These are phyloP conservation scores for Himalopsyche kuldschensis DNA, from an alignment of 2,888 invertebrate species.

Conservation along the genomic window DNA sequence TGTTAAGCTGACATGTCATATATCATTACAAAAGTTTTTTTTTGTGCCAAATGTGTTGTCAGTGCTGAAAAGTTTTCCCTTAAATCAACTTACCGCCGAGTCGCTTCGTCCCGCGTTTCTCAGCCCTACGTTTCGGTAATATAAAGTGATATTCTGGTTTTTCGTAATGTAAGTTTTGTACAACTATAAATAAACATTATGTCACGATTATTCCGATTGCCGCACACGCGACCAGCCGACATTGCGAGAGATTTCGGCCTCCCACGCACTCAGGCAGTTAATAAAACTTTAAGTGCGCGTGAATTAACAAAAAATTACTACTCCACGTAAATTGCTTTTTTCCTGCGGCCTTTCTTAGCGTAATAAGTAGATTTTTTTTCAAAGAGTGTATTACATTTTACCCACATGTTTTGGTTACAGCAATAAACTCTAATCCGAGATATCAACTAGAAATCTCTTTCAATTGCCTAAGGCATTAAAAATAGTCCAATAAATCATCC, in stretches of 20 bases:
- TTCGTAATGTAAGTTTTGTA: not conserved
- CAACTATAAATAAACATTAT: not conserved
- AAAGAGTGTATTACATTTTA: too few relatives aligned
- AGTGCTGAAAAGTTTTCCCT: not conserved
- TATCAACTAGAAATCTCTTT: too few relatives aligned
- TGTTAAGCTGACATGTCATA: not conserved
- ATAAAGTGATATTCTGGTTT: not conserved
- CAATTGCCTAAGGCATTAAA: too few relatives aligned
- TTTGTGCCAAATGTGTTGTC: not conserved
- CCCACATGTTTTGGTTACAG: too few relatives aligned
- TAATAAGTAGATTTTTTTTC: too few relatives aligned
- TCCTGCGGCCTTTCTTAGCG: not conserved
- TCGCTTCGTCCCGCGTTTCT: not conserved
- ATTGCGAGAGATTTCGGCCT: not conserved
- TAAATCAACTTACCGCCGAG: not conserved
- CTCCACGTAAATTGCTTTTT: not conserved
- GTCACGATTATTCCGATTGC: not conserved
- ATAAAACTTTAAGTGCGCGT: not conserved
- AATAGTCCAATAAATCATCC: too few relatives aligned
- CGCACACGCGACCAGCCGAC: not conserved
- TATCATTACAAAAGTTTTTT: not conserved
- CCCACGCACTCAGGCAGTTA: not conserved
- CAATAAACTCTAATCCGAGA: too few relatives aligned
- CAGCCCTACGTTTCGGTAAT: not conserved
- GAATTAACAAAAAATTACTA: not conserved